Conservation (phyloP, 2,888 invertebrate species). For the Cylindroiulus punctatus region DNA sequence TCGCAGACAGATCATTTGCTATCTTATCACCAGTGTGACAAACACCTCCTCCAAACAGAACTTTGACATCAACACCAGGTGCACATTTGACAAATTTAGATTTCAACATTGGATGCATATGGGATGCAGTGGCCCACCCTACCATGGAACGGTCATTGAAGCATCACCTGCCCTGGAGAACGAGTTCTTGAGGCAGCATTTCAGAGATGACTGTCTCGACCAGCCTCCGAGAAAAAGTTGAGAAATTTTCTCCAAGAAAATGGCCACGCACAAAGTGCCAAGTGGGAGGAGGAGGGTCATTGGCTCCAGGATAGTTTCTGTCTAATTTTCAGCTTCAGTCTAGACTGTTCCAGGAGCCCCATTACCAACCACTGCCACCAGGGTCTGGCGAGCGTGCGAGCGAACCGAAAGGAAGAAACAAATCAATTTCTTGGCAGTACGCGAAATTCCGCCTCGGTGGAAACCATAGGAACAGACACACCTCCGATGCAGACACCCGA, state of each 20-base stretch:
- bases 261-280: not conserved
- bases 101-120: not conserved
- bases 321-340: slow-evolving; percentile 12
- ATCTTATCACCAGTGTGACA: no score
- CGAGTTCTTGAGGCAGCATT: not conserved
- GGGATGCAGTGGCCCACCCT: not conserved
- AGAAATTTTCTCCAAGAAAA: not conserved
- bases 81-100: not conserved
- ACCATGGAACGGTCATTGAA: not conserved
- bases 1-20: no score
- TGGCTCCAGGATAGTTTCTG: slow-evolving; percentile 30
- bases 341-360: slow-evolving; percentile 35
- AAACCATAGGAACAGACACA: slow-evolving; percentile 42
- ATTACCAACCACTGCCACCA: slow-evolving; percentile 22
- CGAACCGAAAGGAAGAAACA: slow-evolving; percentile 35
- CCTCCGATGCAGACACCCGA: slow-evolving; percentile 28
- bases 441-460: slow-evolving; percentile 23
- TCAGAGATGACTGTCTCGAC: not conserved
- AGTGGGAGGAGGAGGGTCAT: not conserved
- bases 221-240: slow-evolving; percentile 8
- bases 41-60: no score
- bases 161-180: slow-evolving; percentile 13
- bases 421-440: slow-evolving; percentile 42
- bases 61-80: not conserved
- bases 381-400: slow-evolving; percentile 25